These are phyloP conservation scores for Latrodectus geometricus DNA, from an alignment of 1,140 invertebrate genomes.

Conservation along the genomic window DNA sequence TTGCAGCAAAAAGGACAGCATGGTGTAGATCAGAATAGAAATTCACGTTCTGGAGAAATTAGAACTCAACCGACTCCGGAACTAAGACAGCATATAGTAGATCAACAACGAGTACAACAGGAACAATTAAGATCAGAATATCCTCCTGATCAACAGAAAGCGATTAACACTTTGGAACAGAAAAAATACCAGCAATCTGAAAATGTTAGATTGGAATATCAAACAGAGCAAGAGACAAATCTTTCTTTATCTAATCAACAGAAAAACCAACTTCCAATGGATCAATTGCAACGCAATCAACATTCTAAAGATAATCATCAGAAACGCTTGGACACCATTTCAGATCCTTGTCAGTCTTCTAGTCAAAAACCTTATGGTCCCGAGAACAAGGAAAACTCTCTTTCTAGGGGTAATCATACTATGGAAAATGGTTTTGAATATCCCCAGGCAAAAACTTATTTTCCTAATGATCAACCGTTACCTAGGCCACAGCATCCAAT, in stretches of 20 bases:
- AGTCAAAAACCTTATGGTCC: not conserved
- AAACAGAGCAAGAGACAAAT: not conserved
- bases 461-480: slow-evolving; percentile 8
- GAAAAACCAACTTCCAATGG: slow-evolving; percentile 5
- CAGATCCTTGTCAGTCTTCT: not conserved
- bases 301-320: slow-evolving; percentile 15
- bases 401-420: not conserved
- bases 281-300: slow-evolving; percentile 23
- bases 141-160: not conserved
- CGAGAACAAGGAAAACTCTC: slow-evolving; percentile 4
- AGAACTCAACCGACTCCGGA: slow-evolving; percentile 5
- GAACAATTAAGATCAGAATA: slow-evolving; percentile 4
- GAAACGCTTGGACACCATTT: not conserved
- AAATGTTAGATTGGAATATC: not conserved
- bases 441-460: slow-evolving; percentile 13
- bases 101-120: slow-evolving; percentile 7
- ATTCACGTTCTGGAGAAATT: not conserved
- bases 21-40: not conserved
- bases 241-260: not conserved
- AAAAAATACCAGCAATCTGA: not conserved
- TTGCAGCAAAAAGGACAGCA: not conserved
- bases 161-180: not conserved
- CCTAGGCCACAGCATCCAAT: slow-evolving; percentile 35
- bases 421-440: slow-evolving; percentile 12
- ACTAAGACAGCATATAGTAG: not conserved